Conservation (phyloP, 2,113 vertebrate species). For the Hippocampus guttulatus region DNA sequence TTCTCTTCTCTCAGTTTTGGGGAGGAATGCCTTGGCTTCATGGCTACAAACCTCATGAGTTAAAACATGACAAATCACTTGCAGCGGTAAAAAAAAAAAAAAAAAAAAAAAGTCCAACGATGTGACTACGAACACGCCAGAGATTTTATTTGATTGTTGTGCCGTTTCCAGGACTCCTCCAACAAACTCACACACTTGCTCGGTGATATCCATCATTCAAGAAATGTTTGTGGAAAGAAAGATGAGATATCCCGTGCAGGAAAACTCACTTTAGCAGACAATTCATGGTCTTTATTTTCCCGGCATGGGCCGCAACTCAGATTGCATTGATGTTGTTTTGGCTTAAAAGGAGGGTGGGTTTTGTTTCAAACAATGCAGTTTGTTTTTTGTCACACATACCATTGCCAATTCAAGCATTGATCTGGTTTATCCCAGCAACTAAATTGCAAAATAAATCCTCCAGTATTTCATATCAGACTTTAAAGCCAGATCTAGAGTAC, state of each 20-base stretch:
- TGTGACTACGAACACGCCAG: slow-evolving; percentile 49
- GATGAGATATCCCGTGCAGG: slow-evolving; percentile 44
- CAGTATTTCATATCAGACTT: slow-evolving; percentile 15
- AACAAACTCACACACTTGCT: slow-evolving; percentile 51
- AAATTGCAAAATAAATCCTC: slow-evolving; percentile 26
- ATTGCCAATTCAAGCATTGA: slow-evolving; percentile 38
- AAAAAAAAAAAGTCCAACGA: slow-evolving; percentile 16
- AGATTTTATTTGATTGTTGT: slow-evolving; percentile 47
- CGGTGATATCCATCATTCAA: slow-evolving; percentile 58
- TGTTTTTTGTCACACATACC: slow-evolving; percentile 18
- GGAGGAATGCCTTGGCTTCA: slow-evolving; percentile 37
- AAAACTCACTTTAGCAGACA: slow-evolving; percentile 47
- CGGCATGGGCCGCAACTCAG: slow-evolving; percentile 31
- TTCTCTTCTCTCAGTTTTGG: not conserved
- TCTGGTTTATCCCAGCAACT: slow-evolving; percentile 27
- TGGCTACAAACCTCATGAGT: slow-evolving; percentile 44
- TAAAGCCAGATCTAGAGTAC: not conserved
- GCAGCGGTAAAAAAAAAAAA: slow-evolving; percentile 12
- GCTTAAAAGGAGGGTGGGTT: slow-evolving; percentile 33
- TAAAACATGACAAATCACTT: slow-evolving; percentile 54
- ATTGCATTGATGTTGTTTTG: slow-evolving; percentile 53
- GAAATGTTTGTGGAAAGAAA: slow-evolving; percentile 63
- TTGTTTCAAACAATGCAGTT: slow-evolving; percentile 38
- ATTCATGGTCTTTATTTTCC: slow-evolving; percentile 49
- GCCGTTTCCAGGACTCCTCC: slow-evolving; percentile 47